Evolutionary conservation across 1,140 invertebrate genomes (phyloP).

Genomic region (Myzus persicae): DNA sequence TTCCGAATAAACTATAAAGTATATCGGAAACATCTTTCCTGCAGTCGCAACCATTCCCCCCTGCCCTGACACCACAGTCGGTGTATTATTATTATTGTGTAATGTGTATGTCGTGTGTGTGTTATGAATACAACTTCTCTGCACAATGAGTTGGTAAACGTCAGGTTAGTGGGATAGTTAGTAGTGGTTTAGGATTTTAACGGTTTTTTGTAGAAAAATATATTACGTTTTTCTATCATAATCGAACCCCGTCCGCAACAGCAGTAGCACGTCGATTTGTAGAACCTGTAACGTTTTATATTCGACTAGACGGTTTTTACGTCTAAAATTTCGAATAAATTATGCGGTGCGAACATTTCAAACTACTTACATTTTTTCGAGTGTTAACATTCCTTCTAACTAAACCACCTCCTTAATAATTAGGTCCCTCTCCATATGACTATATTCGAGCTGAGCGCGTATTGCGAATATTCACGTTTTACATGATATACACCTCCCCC

Average conservation of each 20-base stretch:
- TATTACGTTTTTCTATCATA: no score
- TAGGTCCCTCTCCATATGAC: background rate
- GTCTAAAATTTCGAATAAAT: no score
- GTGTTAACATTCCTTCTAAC: background rate
- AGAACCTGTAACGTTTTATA: no score
- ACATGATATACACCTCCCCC: background rate
- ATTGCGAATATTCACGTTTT: background rate
- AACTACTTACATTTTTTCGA: background rate
- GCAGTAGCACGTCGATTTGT: no score
- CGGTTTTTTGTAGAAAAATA: no score
- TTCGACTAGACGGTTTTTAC: no score
- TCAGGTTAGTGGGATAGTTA: background rate
- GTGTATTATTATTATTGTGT: background rate
- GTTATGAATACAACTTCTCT: background rate
- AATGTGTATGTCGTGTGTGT: background rate
- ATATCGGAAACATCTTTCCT: conserved; percentile 1
- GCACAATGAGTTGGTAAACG: background rate
- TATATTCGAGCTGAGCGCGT: background rate
- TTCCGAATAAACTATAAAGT: conserved; percentile 9
- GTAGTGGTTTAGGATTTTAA: background rate
- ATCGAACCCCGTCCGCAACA: no score
- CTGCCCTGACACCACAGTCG: background rate
- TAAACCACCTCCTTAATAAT: background rate
- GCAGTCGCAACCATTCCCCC: no score
- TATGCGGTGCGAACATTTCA: no score